Conservation (phyloP, 2,888 invertebrate genomes). For the Melanchra persicariae region DNA sequence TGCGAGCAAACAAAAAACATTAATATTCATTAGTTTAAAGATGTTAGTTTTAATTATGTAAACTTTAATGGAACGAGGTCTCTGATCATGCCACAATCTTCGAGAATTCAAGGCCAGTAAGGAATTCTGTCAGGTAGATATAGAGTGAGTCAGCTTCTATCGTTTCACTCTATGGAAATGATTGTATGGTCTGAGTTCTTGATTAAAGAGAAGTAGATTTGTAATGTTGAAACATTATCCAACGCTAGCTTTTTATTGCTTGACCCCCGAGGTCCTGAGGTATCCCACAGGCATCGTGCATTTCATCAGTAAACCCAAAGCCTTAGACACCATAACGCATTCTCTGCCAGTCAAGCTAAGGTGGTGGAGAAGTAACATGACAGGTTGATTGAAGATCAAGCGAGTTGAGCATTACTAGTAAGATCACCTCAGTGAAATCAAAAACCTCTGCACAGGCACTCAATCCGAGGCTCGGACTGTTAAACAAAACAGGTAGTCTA, state of each 20-base stretch:
- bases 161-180: too few species aligned
- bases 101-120: neutral
- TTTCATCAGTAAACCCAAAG: too few species aligned
- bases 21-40: slow-evolving; percentile 35
- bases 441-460: neutral
- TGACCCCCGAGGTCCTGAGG: too few species aligned
- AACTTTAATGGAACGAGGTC: slow-evolving; percentile 27
- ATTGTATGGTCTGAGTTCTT: too few species aligned
- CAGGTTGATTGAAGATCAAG: neutral
- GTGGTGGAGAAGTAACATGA: neutral
- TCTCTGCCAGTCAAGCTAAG: neutral
- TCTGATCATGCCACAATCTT: slow-evolving; percentile 1
- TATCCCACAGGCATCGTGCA: too few species aligned
- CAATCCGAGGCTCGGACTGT: neutral
- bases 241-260: too few species aligned
- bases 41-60: slow-evolving; percentile 30
- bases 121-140: neutral
- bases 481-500: neutral
- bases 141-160: neutral
- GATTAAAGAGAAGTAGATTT: too few species aligned
- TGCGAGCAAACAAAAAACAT: slow-evolving; percentile 28
- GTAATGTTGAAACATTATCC: too few species aligned
- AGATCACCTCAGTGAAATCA: neutral
- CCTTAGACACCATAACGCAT: neutral
- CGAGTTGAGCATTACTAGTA: neutral